Percentiles rank a stretch among this genome's conserved stretches.
Conservation (phyloP, 64 coral and sea anemone genomes). For the Pocillopora damicornis region DNA sequence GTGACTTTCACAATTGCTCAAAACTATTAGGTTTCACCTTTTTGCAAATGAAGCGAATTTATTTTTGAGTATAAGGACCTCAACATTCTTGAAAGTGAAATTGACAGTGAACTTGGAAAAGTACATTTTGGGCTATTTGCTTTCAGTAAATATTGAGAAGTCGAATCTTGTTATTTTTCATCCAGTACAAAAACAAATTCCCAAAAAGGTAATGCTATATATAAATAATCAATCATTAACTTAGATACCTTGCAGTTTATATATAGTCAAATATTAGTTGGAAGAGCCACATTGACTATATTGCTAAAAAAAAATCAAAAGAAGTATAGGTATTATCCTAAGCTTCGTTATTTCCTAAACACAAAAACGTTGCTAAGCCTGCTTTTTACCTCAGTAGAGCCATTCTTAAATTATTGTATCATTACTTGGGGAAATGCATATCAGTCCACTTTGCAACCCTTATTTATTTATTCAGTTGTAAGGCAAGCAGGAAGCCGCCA, state of each 20-base stretch:
- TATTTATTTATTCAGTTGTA: too few relatives aligned
- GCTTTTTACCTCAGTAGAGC: neutral
- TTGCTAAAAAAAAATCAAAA: too few relatives aligned
- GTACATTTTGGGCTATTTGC: slow-evolving; percentile 22
- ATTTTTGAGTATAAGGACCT: slow-evolving; percentile 20
- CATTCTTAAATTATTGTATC: neutral
- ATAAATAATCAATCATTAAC: too few relatives aligned
- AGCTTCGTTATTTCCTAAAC: too few relatives aligned
- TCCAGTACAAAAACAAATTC: too few relatives aligned
- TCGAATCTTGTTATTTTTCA: neutral
- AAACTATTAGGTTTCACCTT: slow-evolving; percentile 34
- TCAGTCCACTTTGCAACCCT: too few relatives aligned
- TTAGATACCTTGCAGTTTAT: too few relatives aligned
- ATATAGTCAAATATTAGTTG: too few relatives aligned
- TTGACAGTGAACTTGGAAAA: slow-evolving; percentile 28
- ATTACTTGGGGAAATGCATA: slow-evolving; percentile 1
- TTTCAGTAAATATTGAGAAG: slow-evolving; percentile 28
- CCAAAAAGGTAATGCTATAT: too few relatives aligned
- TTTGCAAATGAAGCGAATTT: slow-evolving; percentile 51
- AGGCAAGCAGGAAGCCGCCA: too few relatives aligned
- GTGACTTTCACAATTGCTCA: slow-evolving; percentile 29
- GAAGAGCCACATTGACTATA: too few relatives aligned
- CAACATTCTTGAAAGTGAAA: neutral
- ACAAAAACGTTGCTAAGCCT: neutral
- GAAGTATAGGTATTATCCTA: too few relatives aligned